Percentiles rank a stretch among this genome's conserved stretches.
Evolutionary conservation across 2,797 vertebrate genomes (phyloP).

Genomic region (Limnodromus scolopaceus): DNA sequence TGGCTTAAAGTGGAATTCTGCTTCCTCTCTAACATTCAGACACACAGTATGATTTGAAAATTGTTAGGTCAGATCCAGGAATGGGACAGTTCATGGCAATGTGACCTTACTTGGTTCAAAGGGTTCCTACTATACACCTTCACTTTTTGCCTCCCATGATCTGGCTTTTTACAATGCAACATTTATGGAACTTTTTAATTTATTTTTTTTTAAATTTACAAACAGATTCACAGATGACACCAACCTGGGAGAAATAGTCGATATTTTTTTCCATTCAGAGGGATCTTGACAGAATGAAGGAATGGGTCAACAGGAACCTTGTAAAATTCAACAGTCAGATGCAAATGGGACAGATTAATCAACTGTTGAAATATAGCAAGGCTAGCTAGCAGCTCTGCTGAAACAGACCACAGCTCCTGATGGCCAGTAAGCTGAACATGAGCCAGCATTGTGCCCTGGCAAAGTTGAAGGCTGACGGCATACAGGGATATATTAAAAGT

Average conservation of each 20-base stretch:
- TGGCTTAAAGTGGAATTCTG: not conserved
- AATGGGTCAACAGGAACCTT: not conserved
- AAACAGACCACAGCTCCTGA: not conserved
- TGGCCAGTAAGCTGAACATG: not conserved
- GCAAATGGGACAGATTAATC: not conserved
- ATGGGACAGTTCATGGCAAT: not conserved
- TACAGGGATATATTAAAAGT: not conserved
- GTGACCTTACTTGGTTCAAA: not conserved
- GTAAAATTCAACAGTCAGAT: not conserved
- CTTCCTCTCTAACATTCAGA: not conserved
- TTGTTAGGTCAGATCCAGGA: not conserved
- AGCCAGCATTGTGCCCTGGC: not conserved
- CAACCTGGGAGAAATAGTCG: not conserved
- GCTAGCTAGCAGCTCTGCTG: not conserved
- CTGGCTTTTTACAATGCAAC: not conserved
- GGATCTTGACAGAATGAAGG: not conserved
- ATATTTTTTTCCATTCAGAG: not conserved
- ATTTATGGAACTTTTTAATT: not conserved
- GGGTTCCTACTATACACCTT: not conserved
- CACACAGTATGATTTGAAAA: not conserved
- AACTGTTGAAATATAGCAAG: not conserved
- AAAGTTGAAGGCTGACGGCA: not conserved
- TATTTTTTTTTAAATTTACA: not conserved
- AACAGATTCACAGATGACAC: accelerated
- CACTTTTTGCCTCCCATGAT: not conserved